Evolutionary conservation across 2,797 vertebrate genomes (phyloP), one percentile per base, ranked within the genome.

Genomic region (Pelodytes ibericus): DNA sequence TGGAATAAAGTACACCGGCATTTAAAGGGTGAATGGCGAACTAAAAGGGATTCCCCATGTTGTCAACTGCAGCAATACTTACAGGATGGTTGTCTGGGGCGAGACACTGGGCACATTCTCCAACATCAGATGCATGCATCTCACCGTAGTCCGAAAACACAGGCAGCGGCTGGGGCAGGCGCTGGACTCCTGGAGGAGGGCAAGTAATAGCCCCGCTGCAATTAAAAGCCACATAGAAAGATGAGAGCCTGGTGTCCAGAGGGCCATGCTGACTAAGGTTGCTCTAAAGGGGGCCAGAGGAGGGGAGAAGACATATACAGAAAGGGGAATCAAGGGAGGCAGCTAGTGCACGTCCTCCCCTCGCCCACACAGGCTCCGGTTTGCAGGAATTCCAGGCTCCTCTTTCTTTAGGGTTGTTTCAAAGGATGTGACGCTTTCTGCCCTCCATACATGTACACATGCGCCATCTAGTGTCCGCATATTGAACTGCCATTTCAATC

Each of bases 41-140:
- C 49, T 53, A 53, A 16, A 53, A 49, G 13, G 33, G 13, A n/a
- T n/a, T n/a, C n/a, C n/a, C n/a, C n/a, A n/a, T n/a, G n/a, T 20
- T 7, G 49, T 53, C 3, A 22, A 24, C 6, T 47, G 11, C 11
- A 0, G 44, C 18, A 11, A 11, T 87, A 97, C 97, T 98, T 87
- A 98, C 97, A 98, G 95, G 85, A 99, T 97, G 83, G 96, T 94
- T 13, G 96, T 98, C 81, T 94, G 95, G 1, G 93, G 93, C 39
- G 94, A 90, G 53, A 98, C 94, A 2, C 88, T 86, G 13, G 95
- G 95, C 69, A 97, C 94, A 66, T 88, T 91, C 80, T 98, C 96
- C 92, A 99, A 86, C 88, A 94, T 95, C 47, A 98, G 91, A 87
- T 99, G 96, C 96, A 98, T 99, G 88, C 96, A 99, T 89, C 96